Evolutionary conservation across 1,140 invertebrate species (phyloP).

Genomic region (Bombus fervidus): DNA sequence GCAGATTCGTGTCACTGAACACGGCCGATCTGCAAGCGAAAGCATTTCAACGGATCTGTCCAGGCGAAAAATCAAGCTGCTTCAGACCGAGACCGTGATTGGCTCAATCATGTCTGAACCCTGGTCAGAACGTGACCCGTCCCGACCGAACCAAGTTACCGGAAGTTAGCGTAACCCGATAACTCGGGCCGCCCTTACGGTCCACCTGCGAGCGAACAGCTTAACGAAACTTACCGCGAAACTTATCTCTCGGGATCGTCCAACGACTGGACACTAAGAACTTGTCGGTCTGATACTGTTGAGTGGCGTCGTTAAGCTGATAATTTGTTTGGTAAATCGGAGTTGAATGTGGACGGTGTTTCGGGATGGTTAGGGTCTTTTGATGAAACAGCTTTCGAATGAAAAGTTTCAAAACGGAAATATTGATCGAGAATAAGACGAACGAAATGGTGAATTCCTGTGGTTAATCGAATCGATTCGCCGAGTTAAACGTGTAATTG

Average conservation of each 20-base stretch:
- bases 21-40: conserved; percentile 25
- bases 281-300: background rate
- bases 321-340: background rate
- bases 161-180: conserved; percentile 65
- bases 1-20: conserved; percentile 36
- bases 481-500: too few species aligned
- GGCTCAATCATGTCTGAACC: conserved; percentile 31
- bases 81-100: conserved; percentile 27
- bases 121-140: conserved; percentile 30
- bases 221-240: conserved; percentile 31
- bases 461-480: too few species aligned
- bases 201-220: conserved; percentile 7
- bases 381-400: background rate
- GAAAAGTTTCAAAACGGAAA: background rate
- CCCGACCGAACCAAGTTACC: conserved; percentile 39
- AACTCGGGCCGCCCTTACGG: conserved; percentile 12
- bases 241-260: background rate
- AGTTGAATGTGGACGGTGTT: background rate
- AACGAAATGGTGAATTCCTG: too few species aligned
- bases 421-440: background rate
- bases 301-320: background rate
- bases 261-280: background rate
- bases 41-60: conserved; percentile 35
- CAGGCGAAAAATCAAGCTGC: conserved; percentile 44
- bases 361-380: background rate